Conservation (phyloP, 2,888 invertebrate species). For the Drosophila recens region DNA sequence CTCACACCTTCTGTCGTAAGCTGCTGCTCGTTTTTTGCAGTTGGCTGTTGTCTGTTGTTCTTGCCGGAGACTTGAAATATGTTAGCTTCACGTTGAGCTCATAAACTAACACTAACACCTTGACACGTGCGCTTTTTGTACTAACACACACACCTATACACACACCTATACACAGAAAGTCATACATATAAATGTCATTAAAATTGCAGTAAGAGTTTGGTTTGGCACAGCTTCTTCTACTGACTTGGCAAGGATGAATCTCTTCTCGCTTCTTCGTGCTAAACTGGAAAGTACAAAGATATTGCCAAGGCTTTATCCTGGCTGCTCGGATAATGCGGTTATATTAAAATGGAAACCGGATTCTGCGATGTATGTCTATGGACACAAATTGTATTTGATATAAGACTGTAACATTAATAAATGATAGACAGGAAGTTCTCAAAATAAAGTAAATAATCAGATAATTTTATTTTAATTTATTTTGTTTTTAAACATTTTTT, state of each 20-base stretch:
- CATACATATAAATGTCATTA: slow-evolving; percentile 71
- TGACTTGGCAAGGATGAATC: slow-evolving; percentile 67
- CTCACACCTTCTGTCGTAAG: slow-evolving; percentile 10
- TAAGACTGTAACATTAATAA: neutral
- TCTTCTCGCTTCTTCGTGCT: slow-evolving; percentile 35
- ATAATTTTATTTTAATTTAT: too few relatives aligned
- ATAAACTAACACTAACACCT: slow-evolving; percentile 82
- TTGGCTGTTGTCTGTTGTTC: slow-evolving; percentile 64
- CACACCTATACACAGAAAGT: slow-evolving; percentile 6
- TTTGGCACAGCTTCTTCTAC: slow-evolving; percentile 53
- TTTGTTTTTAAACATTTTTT: too few relatives aligned
- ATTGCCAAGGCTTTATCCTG: slow-evolving; percentile 19
- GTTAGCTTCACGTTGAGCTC: slow-evolving; percentile 81
- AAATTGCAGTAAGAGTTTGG: slow-evolving; percentile 79
- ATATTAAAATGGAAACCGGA: too few relatives aligned
- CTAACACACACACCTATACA: slow-evolving; percentile 20
- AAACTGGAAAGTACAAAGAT: slow-evolving; percentile 39
- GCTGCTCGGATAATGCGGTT: slow-evolving; percentile 1
- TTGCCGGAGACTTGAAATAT: slow-evolving; percentile 78
- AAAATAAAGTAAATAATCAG: neutral
- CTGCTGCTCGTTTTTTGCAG: slow-evolving; percentile 41
- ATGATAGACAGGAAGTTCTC: neutral
- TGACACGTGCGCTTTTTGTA: slow-evolving; percentile 80
- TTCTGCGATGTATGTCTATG: too few relatives aligned
- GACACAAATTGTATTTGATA: neutral